These are phyloP conservation scores for Emydura subglobosa DNA, from an alignment of 2,113 vertebrate genomes.

Conservation along the genomic window DNA sequence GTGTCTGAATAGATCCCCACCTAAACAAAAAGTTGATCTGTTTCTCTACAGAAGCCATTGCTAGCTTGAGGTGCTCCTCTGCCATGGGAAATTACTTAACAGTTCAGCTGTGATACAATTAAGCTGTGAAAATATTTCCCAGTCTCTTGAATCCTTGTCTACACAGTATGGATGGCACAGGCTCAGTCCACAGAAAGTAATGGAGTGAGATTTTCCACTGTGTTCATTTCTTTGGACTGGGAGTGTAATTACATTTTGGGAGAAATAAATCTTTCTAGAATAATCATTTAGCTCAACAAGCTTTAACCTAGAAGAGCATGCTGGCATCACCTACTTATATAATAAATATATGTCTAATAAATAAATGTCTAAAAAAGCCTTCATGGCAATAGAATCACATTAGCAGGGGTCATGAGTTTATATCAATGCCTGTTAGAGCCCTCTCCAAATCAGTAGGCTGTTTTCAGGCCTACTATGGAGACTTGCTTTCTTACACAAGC, in stretches of 20 bases:
- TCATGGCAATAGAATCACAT: conserved; percentile 58
- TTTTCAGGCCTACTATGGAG: conserved; percentile 62
- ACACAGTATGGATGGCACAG: conserved; percentile 38
- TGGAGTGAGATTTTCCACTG: conserved; percentile 69
- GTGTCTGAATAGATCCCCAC: conserved; percentile 46
- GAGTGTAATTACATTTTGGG: conserved; percentile 19
- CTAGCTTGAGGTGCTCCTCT: conserved; percentile 39
- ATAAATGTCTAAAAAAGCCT: conserved; percentile 65
- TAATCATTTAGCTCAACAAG: conserved; percentile 56
- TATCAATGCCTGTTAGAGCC: conserved; percentile 40
- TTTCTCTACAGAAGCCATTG: conserved; percentile 34
- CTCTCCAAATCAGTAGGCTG: conserved; percentile 72
- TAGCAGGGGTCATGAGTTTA: conserved; percentile 59
- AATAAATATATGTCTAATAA: conserved; percentile 61
- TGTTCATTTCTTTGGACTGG: conserved; percentile 38
- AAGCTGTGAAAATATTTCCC: conserved; percentile 37
- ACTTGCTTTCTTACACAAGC: conserved; percentile 70
- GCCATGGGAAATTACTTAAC: conserved; percentile 56
- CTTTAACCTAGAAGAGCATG: conserved; percentile 56
- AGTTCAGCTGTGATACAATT: conserved; percentile 51
- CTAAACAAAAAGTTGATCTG: conserved; percentile 53
- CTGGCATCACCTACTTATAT: conserved; percentile 59
- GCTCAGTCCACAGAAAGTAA: conserved; percentile 40
- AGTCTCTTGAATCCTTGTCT: conserved; percentile 32
- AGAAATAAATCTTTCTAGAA: conserved; percentile 72